phyloP scores from a whole-genome alignment of 2,888 invertebrate genomes.

The Oxycera nigricornis region DNA sequence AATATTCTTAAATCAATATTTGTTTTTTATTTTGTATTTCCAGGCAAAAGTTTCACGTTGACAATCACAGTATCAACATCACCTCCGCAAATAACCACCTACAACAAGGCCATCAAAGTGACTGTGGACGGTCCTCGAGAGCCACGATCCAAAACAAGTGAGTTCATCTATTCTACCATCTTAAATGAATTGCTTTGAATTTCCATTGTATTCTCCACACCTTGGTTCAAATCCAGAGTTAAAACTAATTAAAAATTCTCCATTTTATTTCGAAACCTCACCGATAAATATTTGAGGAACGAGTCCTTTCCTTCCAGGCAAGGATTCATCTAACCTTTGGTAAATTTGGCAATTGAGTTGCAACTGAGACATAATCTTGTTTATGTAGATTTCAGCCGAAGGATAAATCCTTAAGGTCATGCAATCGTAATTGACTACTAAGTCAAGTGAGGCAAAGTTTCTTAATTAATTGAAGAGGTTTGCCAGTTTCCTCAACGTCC shows the following conservation, averaged over 20 bases:
- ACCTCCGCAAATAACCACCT: constrained; percentile 96
- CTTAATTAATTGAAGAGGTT: constrained; percentile 51
- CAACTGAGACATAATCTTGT: not conserved
- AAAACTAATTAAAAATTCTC: constrained; percentile 12
- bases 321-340: not conserved
- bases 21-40: constrained; percentile 57
- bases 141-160: constrained; percentile 92
- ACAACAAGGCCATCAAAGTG: constrained; percentile 96
- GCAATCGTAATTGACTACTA: constrained; percentile 42
- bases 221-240: not conserved
- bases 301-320: not conserved
- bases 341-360: not conserved
- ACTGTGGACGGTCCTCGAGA: constrained; percentile 97
- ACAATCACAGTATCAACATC: constrained; percentile 93
- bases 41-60: constrained; percentile 97
- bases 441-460: constrained; percentile 37
- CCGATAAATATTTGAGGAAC: constrained; percentile 19
- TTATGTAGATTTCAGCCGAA: constrained; percentile 36
- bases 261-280: constrained; percentile 12
- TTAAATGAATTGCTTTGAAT: constrained; percentile 3
- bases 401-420: constrained; percentile 34
- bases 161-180: constrained; percentile 60
- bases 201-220: not conserved
- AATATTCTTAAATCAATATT: not conserved
- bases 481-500: constrained; percentile 49